Base-by-base conservation (phyloP, 1,140 invertebrate species). In the Lasioglossum albipes region DNA sequence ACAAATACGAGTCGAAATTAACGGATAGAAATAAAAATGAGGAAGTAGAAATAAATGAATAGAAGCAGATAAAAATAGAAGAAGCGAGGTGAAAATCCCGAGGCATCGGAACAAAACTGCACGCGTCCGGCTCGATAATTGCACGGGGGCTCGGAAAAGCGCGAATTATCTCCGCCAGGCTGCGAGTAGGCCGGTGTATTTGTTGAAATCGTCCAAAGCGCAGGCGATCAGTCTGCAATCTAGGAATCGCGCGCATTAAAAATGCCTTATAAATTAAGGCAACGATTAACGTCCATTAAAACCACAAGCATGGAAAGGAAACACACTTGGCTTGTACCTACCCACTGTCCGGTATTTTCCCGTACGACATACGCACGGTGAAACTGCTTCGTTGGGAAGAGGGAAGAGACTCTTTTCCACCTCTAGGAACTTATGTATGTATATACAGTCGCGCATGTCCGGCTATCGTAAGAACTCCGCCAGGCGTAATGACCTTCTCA, bases 401-500 rank as follows among this genome's bases (percentile, higher is more conserved):
- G 36, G 5, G 36, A 49, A 10, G 45, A 49, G 45, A 49, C 45
- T 49, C 10, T 86, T 86, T 87, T 87, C 82, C 86, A 75, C 61
- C 61, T 49, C 36, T 62, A 62, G 66, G 45, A 59, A 67, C n/a
- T 27, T 27, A 27, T 27, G 27, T 27, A 27, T 27, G 36, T 36
- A 16, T 42, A 75, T 71, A 78, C 54, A 77, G 68, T 87, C 79
- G 82, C 79, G 82, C 82, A 84, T 68, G 80, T 71, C 81, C 77
- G 79, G 84, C 78, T 86, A 89, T 89, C 83, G 82, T 88, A 88
- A 89, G 85, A 88, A 88, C 85, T 84, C 74, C 81, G 81, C 79
- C 75, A 84, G 85, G 84, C 88, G 90, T 91, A 92, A 92, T 90
- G 88, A 91, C 88, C 90, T 91, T 91, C 89, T 91, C 89, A 91